Evolutionary conservation across 2,113 vertebrate species (phyloP).

Genomic region (Periophthalmodon schlosseri): DNA sequence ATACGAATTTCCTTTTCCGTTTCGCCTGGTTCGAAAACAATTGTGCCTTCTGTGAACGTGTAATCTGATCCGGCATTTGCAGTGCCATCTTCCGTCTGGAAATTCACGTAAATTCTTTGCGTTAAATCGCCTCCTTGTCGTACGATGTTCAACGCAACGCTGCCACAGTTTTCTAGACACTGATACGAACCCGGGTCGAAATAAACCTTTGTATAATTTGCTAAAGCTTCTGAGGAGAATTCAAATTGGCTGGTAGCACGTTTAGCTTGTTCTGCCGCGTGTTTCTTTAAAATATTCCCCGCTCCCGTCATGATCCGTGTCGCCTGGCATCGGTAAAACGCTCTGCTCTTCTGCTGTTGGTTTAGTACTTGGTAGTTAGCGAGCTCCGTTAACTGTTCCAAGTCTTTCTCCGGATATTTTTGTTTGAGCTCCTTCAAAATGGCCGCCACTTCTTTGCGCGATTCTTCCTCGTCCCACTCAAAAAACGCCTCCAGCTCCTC

Average conservation of each 20-base stretch:
- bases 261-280: constrained; percentile 89
- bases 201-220: constrained; percentile 84
- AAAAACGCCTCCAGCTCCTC: constrained; percentile 81
- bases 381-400: constrained; percentile 89
- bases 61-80: constrained; percentile 95
- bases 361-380: constrained; percentile 90
- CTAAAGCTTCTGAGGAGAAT: constrained; percentile 80
- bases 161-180: constrained; percentile 95
- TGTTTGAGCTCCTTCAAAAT: constrained; percentile 94
- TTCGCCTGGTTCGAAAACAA: constrained; percentile 91
- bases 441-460: constrained; percentile 86
- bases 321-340: constrained; percentile 94
- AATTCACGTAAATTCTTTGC: constrained; percentile 84
- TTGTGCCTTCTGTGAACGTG: constrained; percentile 84
- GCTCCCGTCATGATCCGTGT: constrained; percentile 93
- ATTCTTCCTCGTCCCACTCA: constrained; percentile 88
- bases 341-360: constrained; percentile 93
- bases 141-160: constrained; percentile 83
- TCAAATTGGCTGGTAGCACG: constrained; percentile 82
- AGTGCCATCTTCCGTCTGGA: constrained; percentile 91
- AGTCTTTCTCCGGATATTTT: constrained; percentile 92
- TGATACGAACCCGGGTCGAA: constrained; percentile 91
- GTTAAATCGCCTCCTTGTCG: constrained; percentile 87
- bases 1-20: constrained; percentile 90
- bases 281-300: constrained; percentile 90